These are phyloP conservation scores for Pseudococcus viburni DNA, from an alignment of 2,888 invertebrate species.

Conservation along the genomic window DNA sequence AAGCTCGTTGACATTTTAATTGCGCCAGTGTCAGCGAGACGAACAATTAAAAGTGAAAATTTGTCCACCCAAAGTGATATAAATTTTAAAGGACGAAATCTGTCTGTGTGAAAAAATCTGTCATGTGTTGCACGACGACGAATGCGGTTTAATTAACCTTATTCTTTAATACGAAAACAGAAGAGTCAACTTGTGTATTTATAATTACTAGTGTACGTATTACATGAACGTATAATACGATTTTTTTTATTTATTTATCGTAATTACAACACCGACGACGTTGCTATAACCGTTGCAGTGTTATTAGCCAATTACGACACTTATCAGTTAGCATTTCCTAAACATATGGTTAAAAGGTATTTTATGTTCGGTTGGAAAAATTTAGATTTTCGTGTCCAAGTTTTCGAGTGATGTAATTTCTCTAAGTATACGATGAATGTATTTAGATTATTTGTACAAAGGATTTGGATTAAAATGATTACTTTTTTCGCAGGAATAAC, in stretches of 20 bases:
- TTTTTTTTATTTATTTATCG: constrained; percentile 11
- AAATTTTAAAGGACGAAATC: background rate
- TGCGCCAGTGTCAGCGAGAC: background rate
- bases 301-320: constrained; percentile 20
- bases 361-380: background rate
- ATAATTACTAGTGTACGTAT: constrained; percentile 7
- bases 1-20: background rate
- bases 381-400: background rate
- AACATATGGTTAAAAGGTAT: constrained; percentile 23
- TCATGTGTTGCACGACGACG: constrained; percentile 7
- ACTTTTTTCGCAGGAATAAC: constrained; percentile 13
- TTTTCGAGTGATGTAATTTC: background rate
- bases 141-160: constrained; percentile 19
- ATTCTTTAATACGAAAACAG: constrained; percentile 5
- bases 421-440: background rate
- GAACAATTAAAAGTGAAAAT: background rate
- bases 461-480: background rate
- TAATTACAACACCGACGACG: constrained; percentile 30
- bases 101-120: constrained; percentile 7
- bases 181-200: constrained; percentile 1
- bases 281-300: background rate
- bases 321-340: constrained; percentile 26
- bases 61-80: background rate
- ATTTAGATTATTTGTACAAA: background rate
- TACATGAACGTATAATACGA: background rate